Conservation (phyloP, 2,113 vertebrate genomes). For the Pionites leucogaster region DNA sequence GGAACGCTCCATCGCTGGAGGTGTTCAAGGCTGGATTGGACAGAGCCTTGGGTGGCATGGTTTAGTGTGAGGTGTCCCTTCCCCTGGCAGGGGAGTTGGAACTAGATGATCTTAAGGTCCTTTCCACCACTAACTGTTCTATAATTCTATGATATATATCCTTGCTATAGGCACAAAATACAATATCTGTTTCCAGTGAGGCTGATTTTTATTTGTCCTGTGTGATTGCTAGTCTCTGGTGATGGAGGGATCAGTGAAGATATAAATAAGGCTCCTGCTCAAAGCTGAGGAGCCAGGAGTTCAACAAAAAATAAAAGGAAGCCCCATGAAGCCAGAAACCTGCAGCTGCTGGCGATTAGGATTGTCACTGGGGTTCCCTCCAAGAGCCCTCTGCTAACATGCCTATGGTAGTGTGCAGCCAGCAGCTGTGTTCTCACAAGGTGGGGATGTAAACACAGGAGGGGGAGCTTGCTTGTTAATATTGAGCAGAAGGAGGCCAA, state of each 20-base stretch:
- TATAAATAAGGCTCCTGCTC: neutral
- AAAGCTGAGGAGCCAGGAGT: neutral
- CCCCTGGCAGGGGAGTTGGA: too few species aligned
- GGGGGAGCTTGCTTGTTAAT: neutral
- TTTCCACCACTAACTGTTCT: too few species aligned
- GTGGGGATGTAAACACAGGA: neutral
- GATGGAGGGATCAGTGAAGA: neutral
- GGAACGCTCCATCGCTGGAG: too few species aligned
- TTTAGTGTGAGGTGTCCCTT: too few species aligned
- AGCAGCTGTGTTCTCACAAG: slow-evolving; percentile 13
- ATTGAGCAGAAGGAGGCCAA: neutral
- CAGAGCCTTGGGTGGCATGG: too few species aligned
- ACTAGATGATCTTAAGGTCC: too few species aligned
- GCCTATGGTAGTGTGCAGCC: neutral
- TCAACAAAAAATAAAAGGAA: neutral
- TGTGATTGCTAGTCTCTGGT: neutral
- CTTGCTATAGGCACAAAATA: neutral
- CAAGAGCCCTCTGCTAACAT: neutral
- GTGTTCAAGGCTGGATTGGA: too few species aligned
- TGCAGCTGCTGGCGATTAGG: slow-evolving; percentile 26
- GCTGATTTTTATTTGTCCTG: neutral
- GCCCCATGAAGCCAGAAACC: neutral
- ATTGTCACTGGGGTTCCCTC: neutral
- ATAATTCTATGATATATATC: neutral
- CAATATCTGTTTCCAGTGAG: neutral